A percentile compares a stretch with the other conserved stretches of the same genome.
phyloP scores from a whole-genome alignment of 2,888 invertebrate genomes.

The Eledona agricola region DNA sequence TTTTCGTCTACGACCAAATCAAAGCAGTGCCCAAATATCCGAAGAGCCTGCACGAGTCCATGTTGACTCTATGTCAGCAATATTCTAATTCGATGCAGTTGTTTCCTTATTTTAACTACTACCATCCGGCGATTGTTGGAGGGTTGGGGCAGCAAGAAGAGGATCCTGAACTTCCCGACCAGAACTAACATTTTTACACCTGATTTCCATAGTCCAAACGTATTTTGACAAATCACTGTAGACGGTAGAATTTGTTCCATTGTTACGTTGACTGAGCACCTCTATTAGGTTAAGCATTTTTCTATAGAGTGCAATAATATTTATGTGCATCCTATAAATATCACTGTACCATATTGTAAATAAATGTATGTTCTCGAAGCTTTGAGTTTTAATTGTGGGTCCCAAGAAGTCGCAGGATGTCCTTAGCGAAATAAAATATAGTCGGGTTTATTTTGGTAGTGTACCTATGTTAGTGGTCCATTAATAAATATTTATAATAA shows the following conservation, averaged over 20 bases:
- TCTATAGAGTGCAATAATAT: constrained; percentile 31
- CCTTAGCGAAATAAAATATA: constrained; percentile 26
- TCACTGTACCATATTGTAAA: constrained; percentile 39
- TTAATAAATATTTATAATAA: constrained; percentile 55
- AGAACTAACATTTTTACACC: constrained; percentile 38
- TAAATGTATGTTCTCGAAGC: constrained; percentile 6
- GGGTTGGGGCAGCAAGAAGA: constrained; percentile 52
- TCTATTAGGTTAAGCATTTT: constrained; percentile 18
- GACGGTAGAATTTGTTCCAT: constrained; percentile 20
- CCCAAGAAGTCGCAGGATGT: constrained; percentile 12
- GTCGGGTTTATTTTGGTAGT: constrained; percentile 29
- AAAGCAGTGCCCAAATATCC: constrained; percentile 56
- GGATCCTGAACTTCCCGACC: constrained; percentile 49
- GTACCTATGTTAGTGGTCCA: constrained; percentile 31
- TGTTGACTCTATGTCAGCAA: constrained; percentile 61
- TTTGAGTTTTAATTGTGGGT: background rate
- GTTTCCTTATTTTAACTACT: constrained; percentile 62
- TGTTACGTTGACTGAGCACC: constrained; percentile 27
- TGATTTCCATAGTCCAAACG: background rate
- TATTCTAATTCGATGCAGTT: constrained; percentile 60
- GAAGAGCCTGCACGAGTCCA: constrained; percentile 60
- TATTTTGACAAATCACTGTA: constrained; percentile 25
- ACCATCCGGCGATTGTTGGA: constrained; percentile 56
- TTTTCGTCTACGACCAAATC: constrained; percentile 59
- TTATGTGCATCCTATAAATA: constrained; percentile 33